These are phyloP conservation scores for Platycheirus albimanus DNA, from an alignment of 2,888 invertebrate species.

Conservation along the genomic window DNA sequence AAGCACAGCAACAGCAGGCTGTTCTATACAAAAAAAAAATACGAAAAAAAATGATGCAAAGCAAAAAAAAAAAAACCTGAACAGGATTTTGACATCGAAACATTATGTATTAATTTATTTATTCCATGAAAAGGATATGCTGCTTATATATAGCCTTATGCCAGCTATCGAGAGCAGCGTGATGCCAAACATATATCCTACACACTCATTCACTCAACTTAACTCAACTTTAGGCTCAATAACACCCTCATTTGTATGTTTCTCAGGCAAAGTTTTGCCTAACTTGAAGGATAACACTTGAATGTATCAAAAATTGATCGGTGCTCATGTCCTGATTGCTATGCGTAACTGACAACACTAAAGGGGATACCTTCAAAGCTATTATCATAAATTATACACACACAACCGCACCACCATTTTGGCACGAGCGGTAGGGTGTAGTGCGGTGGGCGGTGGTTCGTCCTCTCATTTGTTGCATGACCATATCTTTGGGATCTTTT, in stretches of 20 bases:
- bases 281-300: slow-evolving; percentile 71
- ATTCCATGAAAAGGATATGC: slow-evolving; percentile 71
- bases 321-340: slow-evolving; percentile 72
- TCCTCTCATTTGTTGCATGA: slow-evolving; percentile 49
- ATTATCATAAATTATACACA: slow-evolving; percentile 73
- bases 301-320: slow-evolving; percentile 74
- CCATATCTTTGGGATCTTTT: slow-evolving; percentile 40
- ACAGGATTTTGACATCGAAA: slow-evolving; percentile 73
- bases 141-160: slow-evolving; percentile 63
- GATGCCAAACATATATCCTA: slow-evolving; percentile 1
- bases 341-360: slow-evolving; percentile 73
- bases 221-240: slow-evolving; percentile 27
- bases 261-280: slow-evolving; percentile 66
- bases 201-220: slow-evolving; percentile 10
- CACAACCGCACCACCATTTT: slow-evolving; percentile 26
- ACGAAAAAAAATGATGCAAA: slow-evolving; percentile 1
- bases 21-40: not conserved
- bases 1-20: slow-evolving; percentile 34
- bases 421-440: not conserved
- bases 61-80: slow-evolving; percentile 55
- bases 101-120: slow-evolving; percentile 73
- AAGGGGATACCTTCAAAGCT: slow-evolving; percentile 70
- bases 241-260: slow-evolving; percentile 70
- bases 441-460: not conserved
- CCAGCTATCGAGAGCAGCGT: slow-evolving; percentile 16